A percentile compares a stretch with the other conserved stretches of the same genome.
These are phyloP conservation scores for Anser cygnoides DNA, from an alignment of 2,113 vertebrate genomes.

Conservation along the genomic window DNA sequence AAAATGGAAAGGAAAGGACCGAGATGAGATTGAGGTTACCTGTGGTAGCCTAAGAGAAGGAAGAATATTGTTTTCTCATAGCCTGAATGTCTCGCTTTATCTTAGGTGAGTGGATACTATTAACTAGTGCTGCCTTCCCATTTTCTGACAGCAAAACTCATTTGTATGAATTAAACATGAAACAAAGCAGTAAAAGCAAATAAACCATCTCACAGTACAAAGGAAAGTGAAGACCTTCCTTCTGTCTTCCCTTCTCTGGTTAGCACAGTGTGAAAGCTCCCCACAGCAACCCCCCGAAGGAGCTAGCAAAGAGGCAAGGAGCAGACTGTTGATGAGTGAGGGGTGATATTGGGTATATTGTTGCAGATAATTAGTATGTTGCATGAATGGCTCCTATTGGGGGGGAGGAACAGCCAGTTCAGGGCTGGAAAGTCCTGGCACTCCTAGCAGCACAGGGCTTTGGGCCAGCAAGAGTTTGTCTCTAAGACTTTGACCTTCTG, in stretches of 20 bases:
- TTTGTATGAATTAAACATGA: not conserved
- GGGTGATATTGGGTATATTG: not conserved
- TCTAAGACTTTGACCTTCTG: not conserved
- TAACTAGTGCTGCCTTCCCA: not conserved
- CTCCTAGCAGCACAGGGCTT: not conserved
- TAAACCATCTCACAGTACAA: not conserved
- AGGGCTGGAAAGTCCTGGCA: not conserved
- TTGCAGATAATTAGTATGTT: not conserved
- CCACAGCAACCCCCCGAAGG: not conserved
- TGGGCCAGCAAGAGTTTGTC: not conserved
- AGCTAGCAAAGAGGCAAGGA: not conserved
- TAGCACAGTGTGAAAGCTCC: not conserved
- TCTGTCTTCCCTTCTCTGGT: not conserved
- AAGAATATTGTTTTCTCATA: not conserved
- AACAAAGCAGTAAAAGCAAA: not conserved
- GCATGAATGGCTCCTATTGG: not conserved
- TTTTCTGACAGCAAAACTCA: not conserved
- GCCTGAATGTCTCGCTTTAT: rapidly evolving
- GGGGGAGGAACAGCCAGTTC: not conserved
- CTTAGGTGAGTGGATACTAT: not conserved
- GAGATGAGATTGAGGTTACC: not conserved
- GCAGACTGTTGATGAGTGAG: not conserved
- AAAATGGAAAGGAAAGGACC: not conserved
- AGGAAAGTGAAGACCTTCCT: not conserved
- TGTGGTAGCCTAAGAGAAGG: not conserved